Evolutionary conservation across 2,888 invertebrate species (phyloP).

Genomic region (Dromius quadrimaculatus): DNA sequence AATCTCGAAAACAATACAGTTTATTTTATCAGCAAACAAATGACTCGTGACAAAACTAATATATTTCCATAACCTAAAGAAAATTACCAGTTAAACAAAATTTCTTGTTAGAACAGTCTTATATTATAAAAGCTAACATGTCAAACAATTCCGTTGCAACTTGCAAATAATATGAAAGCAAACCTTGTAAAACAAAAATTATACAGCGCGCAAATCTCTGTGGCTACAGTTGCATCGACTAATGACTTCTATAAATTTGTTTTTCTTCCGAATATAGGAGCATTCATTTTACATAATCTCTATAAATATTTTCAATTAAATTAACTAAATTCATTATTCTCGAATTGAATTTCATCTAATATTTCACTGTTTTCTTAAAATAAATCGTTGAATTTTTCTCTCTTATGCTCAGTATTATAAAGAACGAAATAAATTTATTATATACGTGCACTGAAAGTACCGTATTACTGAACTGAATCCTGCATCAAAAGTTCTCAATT

Average conservation of each 20-base stretch:
- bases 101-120: constrained; percentile 13
- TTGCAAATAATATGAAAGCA: constrained; percentile 28
- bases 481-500: no score
- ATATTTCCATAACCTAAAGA: constrained; percentile 21
- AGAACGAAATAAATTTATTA: no score
- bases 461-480: no score
- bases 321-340: no score
- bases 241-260: constrained; percentile 26
- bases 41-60: constrained; percentile 10
- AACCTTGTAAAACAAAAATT: constrained; percentile 27
- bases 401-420: no score
- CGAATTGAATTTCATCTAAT: no score
- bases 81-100: constrained; percentile 11
- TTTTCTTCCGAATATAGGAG: no score
- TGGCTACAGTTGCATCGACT: constrained; percentile 21
- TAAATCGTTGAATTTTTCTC: no score
- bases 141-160: constrained; percentile 1
- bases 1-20: no score
- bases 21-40: constrained; percentile 18
- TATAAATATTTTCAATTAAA: constrained; percentile 25
- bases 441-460: no score
- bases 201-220: constrained; percentile 24
- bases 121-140: constrained; percentile 21
- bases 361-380: no score
- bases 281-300: no score